Evolutionary conservation across 2,888 invertebrate genomes (phyloP).

Genomic region (Scaptomyza tumidula): DNA sequence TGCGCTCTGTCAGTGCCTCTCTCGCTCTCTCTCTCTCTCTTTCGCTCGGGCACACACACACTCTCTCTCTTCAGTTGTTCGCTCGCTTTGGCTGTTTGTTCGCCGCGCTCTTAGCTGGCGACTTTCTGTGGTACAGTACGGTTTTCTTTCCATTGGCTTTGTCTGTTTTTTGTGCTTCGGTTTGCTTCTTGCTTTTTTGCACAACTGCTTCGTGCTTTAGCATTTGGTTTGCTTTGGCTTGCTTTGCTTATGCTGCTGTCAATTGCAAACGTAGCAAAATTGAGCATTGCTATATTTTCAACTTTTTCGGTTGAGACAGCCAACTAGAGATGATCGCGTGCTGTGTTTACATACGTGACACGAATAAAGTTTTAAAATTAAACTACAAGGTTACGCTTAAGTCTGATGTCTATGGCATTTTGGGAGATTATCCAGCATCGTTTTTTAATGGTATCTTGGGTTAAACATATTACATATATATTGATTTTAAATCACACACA

Average conservation of each 20-base stretch:
- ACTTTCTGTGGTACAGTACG: slow-evolving; percentile 46
- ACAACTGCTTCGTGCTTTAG: slow-evolving; percentile 32
- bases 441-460: too few species aligned
- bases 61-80: slow-evolving; percentile 6
- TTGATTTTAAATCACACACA: not conserved
- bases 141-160: slow-evolving; percentile 43
- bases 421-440: not conserved
- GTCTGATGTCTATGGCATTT: not conserved
- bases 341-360: slow-evolving; percentile 7
- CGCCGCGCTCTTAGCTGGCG: slow-evolving; percentile 27
- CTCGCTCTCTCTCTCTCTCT: slow-evolving; percentile 33
- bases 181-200: slow-evolving; percentile 34
- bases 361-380: not conserved
- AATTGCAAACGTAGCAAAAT: slow-evolving; percentile 3
- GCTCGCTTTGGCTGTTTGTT: slow-evolving; percentile 32
- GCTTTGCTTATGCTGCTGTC: slow-evolving; percentile 14
- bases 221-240: slow-evolving; percentile 33
- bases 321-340: slow-evolving; percentile 9
- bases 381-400: not conserved
- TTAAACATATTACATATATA: not conserved
- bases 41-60: not conserved
- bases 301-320: not conserved
- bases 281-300: not conserved
- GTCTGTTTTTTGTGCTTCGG: slow-evolving; percentile 21
- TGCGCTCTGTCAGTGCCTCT: slow-evolving; percentile 3